Conservation (phyloP, 2,888 invertebrate species). For the Toxonevra muliebris region DNA sequence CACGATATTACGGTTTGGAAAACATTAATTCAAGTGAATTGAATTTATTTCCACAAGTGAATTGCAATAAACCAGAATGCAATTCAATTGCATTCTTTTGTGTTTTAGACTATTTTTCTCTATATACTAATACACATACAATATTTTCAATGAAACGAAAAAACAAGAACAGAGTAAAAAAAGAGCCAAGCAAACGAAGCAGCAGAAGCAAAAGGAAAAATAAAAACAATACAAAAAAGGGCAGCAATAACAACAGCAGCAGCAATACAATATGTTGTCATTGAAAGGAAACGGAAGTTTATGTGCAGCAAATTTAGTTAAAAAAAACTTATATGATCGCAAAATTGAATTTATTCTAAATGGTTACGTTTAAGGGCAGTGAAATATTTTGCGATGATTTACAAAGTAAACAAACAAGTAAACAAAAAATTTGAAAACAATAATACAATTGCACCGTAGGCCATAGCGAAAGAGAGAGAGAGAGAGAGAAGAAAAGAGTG, state of each 20-base stretch:
- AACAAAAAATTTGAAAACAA: background rate
- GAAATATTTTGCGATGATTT: background rate
- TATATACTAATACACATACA: background rate
- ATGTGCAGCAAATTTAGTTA: background rate
- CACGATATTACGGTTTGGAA: background rate
- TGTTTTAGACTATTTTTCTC: background rate
- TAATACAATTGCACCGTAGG: no score
- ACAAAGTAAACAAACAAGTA: background rate
- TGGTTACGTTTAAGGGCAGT: background rate
- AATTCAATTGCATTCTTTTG: constrained; percentile 21
- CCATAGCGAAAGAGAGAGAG: no score
- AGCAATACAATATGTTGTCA: constrained; percentile 3
- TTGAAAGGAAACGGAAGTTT: constrained; percentile 11
- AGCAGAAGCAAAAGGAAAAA: background rate
- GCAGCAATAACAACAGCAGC: no score
- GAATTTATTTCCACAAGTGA: constrained; percentile 32
- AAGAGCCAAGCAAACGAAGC: background rate
- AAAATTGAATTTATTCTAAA: constrained; percentile 3
- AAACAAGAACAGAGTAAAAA: background rate
- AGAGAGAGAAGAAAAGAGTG: no score
- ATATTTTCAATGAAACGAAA: constrained; percentile 3
- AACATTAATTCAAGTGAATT: constrained; percentile 27
- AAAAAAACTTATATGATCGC: background rate
- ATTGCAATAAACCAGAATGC: constrained; percentile 28
- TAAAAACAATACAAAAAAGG: background rate